These are phyloP conservation scores for Chamaedrilus cognettii DNA, from an alignment of 2,888 invertebrate species.

Conservation along the genomic window DNA sequence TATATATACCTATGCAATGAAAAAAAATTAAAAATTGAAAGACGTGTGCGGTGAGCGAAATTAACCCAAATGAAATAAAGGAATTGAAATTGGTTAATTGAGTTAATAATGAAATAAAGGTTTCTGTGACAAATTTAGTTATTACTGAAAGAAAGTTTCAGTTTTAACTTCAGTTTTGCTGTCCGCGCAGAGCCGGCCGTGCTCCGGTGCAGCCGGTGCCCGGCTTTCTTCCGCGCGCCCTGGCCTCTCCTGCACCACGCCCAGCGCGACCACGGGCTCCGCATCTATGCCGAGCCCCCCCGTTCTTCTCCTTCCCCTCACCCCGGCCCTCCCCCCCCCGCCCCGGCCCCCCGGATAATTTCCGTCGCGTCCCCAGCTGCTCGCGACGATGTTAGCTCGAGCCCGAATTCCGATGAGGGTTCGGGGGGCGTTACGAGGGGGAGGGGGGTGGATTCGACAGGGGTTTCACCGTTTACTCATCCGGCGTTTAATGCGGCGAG, in stretches of 20 bases:
- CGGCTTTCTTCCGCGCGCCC: conserved; percentile 68
- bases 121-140: too few species aligned
- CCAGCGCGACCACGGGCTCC: conserved; percentile 90
- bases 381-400: not conserved
- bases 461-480: not conserved
- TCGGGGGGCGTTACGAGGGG: not conserved
- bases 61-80: too few species aligned
- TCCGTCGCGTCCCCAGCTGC: conserved; percentile 4
- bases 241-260: conserved; percentile 95
- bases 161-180: too few species aligned
- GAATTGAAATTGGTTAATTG: too few species aligned
- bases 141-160: too few species aligned
- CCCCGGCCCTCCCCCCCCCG: too few species aligned
- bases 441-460: not conserved
- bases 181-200: conserved; percentile 88
- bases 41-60: too few species aligned
- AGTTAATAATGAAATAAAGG: too few species aligned
- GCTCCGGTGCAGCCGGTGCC: conserved; percentile 93
- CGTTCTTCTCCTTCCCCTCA: not conserved
- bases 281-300: conserved; percentile 79
- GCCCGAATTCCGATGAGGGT: conserved; percentile 29
- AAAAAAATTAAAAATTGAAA: too few species aligned
- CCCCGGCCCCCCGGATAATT: conserved; percentile 11
- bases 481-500: not conserved
- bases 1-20: too few species aligned